A percentile compares a stretch with the other conserved stretches of the same genome.
Evolutionary conservation across 1,140 invertebrate genomes (phyloP).

Genomic region (Notospermus geniculatus): DNA sequence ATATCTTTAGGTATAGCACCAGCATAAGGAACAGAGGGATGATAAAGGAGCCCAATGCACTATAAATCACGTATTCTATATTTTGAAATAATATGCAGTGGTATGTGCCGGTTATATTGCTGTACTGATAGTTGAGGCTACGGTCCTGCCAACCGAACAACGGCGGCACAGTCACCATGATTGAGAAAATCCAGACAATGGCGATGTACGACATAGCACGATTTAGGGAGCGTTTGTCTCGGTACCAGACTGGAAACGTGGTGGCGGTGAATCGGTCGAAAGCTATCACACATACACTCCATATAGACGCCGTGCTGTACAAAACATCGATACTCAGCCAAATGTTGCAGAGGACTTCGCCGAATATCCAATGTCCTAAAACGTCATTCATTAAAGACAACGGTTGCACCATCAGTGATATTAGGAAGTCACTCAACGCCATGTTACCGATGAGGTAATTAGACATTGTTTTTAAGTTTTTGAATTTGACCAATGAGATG

Average conservation of each 20-base stretch:
- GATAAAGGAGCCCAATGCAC: slow-evolving; percentile 92
- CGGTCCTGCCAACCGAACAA: slow-evolving; percentile 53
- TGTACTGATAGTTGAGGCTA: slow-evolving; percentile 40
- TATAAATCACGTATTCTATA: slow-evolving; percentile 91
- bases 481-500: slow-evolving; percentile 47
- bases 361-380: slow-evolving; percentile 56
- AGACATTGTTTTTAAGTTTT: slow-evolving; percentile 50
- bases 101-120: slow-evolving; percentile 34
- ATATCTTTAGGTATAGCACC: slow-evolving; percentile 95
- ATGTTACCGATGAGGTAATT: slow-evolving; percentile 57
- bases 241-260: slow-evolving; percentile 56
- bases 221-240: slow-evolving; percentile 41
- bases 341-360: slow-evolving; percentile 42
- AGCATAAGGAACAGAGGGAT: slow-evolving; percentile 95
- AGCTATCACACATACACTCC: slow-evolving; percentile 55
- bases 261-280: slow-evolving; percentile 56
- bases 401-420: slow-evolving; percentile 53
- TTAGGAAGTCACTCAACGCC: slow-evolving; percentile 53
- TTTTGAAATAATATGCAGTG: slow-evolving; percentile 52
- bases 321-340: slow-evolving; percentile 54
- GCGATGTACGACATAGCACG: slow-evolving; percentile 49
- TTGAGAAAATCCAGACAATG: slow-evolving; percentile 55
- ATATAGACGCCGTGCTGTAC: slow-evolving; percentile 57
- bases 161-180: slow-evolving; percentile 51
- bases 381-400: slow-evolving; percentile 50